Evolutionary conservation across 2,797 vertebrate genomes (phyloP), one percentile per base, ranked within the genome.

Genomic region (Argya squamiceps): DNA sequence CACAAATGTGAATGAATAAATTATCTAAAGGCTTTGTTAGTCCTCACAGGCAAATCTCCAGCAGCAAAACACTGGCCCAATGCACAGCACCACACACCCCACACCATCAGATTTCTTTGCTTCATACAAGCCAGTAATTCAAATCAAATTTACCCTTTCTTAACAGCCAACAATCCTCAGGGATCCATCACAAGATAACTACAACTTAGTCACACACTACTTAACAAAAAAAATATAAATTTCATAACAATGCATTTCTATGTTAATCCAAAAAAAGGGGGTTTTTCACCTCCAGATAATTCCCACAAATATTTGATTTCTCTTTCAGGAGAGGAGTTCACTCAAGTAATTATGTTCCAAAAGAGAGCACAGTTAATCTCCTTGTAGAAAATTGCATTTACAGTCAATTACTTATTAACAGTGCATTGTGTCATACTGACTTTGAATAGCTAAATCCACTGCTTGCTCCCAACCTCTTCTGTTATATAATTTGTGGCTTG

Each of bases 391-490:
- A 46, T 0, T 84, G 36, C 29, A 39, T 67, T 83, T 80, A 69
- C 43, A 73, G 37, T 83, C 16, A 90, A 46, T 74, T 80, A 56
- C 68, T 77, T 88, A 88, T 47, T 63, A 88, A 88, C 46, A 52
- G 37, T 27, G 27, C 34, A 77, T 60, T 75, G 37, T 89, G 60
- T 64, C 44, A 46, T 36, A 32, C 27, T 56, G 71, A 65, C 29
- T 93, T 60, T 24, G 52, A 68, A 18, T 67, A 80, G 19, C n/a
- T 85, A 91, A 83, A 81, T 43, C 67, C 37, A 68, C 32, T 69
- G 34, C 46, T 92, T 81, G 32, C 24, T 84, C 63, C 34, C 60
- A 65, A 8, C 46, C n/a, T 88, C 32, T 76, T 75, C 32, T 50
- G 74, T 69, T 73, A 56, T 20, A 43, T 32, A 75, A 69, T 68